Evolutionary conservation across 2,888 invertebrate species (phyloP).

Genomic region (Sialis lutaria): DNA sequence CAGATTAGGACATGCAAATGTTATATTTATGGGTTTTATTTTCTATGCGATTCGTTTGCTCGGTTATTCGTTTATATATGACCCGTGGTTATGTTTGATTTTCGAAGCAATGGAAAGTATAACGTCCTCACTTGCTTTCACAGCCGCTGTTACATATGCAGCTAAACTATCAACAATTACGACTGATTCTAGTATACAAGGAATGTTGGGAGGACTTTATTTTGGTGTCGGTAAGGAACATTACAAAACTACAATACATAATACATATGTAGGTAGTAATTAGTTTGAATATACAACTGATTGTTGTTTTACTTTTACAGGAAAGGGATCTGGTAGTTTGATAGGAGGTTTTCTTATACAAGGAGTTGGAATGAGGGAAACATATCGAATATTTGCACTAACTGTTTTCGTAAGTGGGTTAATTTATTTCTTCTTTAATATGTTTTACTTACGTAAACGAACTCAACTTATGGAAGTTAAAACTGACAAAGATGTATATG

Average conservation of each 20-base stretch:
- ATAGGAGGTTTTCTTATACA: slow-evolving; percentile 61
- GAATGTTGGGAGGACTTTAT: slow-evolving; percentile 60
- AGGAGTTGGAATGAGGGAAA: slow-evolving; percentile 49
- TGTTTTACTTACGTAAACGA: no score
- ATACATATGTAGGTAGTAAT: not conserved
- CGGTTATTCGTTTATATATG: slow-evolving; percentile 57
- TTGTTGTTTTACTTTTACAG: slow-evolving; percentile 23
- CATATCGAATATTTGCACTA: slow-evolving; percentile 51
- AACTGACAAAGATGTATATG: no score
- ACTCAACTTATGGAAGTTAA: no score
- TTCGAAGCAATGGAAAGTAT: slow-evolving; percentile 65
- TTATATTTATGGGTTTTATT: slow-evolving; percentile 57
- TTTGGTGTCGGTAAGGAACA: slow-evolving; percentile 59
- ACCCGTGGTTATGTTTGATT: slow-evolving; percentile 56
- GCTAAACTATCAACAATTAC: slow-evolving; percentile 53
- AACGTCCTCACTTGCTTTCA: slow-evolving; percentile 56
- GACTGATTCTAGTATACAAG: slow-evolving; percentile 61
- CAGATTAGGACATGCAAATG: slow-evolving; percentile 56
- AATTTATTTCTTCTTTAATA: slow-evolving; percentile 48
- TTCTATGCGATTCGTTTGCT: slow-evolving; percentile 56
- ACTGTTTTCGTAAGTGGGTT: slow-evolving; percentile 44
- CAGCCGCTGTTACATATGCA: slow-evolving; percentile 62
- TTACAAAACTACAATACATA: not conserved
- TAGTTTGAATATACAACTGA: no score
- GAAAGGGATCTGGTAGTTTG: slow-evolving; percentile 57